phyloP scores from a whole-genome alignment of 2,888 invertebrate genomes.

The Drosophila yooni region DNA sequence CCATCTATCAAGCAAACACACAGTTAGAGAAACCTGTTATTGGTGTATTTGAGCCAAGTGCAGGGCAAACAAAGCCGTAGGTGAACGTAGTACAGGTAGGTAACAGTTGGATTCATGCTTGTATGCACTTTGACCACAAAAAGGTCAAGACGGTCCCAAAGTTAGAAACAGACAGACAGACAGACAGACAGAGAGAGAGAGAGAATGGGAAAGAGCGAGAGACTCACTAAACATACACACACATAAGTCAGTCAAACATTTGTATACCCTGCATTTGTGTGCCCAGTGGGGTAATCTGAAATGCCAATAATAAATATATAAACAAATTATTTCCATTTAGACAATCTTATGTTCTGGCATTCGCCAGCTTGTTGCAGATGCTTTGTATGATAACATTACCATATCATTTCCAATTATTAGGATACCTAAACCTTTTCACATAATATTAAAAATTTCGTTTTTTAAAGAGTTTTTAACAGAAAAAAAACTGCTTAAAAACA shows the following conservation, averaged over 20 bases:
- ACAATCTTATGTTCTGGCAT: not conserved
- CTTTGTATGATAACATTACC: not conserved
- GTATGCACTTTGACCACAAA: conserved; percentile 79
- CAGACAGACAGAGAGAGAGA: not conserved
- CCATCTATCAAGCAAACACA: conserved; percentile 67
- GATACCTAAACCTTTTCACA: too few relatives aligned
- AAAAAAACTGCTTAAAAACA: too few relatives aligned
- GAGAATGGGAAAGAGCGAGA: not conserved
- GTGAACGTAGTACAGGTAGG: conserved; percentile 6
- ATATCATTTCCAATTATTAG: too few relatives aligned
- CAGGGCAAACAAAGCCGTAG: conserved; percentile 44
- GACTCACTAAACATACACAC: conserved; percentile 1
- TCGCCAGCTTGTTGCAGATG: not conserved
- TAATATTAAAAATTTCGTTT: too few relatives aligned
- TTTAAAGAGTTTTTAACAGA: too few relatives aligned
- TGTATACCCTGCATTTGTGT: conserved; percentile 23
- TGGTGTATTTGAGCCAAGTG: conserved; percentile 53
- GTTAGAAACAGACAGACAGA: conserved; percentile 37
- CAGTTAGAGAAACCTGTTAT: conserved; percentile 70
- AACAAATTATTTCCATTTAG: not conserved
- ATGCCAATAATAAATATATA: not conserved
- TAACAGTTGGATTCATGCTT: conserved; percentile 67
- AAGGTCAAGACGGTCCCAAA: conserved; percentile 72
- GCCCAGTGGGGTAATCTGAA: not conserved
- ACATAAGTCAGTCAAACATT: conserved; percentile 46